Conservation (phyloP, 2,113 vertebrate genomes). For the Aepyceros melampus region DNA sequence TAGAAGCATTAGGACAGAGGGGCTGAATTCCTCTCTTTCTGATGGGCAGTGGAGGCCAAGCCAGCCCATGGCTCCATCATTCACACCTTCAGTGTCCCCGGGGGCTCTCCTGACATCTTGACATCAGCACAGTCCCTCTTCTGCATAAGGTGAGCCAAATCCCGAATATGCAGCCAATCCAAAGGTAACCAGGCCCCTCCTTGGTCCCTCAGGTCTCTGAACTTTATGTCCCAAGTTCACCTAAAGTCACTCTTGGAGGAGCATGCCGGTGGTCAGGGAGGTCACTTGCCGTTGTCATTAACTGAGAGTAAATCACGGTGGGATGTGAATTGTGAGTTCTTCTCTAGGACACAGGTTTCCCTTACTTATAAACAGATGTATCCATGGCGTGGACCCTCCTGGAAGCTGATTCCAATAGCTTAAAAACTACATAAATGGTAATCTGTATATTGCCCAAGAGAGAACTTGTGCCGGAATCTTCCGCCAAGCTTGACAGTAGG, state of each 20-base stretch:
- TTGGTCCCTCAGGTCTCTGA: not conserved
- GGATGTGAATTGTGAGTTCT: too few species aligned
- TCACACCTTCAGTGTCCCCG: not conserved
- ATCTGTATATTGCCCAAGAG: not conserved
- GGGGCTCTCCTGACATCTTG: not conserved
- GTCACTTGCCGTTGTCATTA: not conserved
- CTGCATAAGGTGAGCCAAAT: not conserved
- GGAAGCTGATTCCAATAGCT: not conserved
- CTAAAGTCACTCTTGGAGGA: not conserved
- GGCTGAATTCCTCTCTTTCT: not conserved
- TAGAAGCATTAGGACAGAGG: not conserved
- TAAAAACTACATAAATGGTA: not conserved
- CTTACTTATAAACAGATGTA: not conserved
- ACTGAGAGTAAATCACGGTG: not conserved
- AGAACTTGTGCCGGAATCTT: not conserved
- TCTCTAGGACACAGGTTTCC: not conserved
- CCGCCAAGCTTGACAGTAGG: not conserved
- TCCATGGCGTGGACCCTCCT: not conserved
- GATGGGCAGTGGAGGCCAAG: accelerated
- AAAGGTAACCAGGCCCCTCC: accelerated
- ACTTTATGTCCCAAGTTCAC: not conserved
- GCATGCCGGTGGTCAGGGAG: not conserved
- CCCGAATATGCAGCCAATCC: not conserved
- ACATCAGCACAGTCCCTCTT: not conserved
- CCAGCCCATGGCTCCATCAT: not conserved